phyloP scores from a whole-genome alignment of 2,797 vertebrate genomes.

The Petrocephalus sullivani region DNA sequence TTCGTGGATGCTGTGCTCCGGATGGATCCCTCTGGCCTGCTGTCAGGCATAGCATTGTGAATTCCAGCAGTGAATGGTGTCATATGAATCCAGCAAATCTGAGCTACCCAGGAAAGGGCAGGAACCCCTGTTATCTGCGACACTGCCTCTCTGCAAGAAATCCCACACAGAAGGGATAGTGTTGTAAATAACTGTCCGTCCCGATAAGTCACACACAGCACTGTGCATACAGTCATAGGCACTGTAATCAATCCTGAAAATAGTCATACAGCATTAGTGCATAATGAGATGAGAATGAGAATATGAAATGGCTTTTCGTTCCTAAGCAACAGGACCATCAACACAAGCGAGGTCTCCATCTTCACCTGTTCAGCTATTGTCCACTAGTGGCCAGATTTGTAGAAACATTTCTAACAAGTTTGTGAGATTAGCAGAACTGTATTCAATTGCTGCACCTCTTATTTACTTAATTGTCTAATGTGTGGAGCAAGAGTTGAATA shows the following conservation, averaged over 20 bases:
- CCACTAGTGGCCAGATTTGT: too few relatives aligned
- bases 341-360: not conserved
- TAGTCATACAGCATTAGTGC: not conserved
- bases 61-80: not conserved
- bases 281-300: not conserved
- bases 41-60: not conserved
- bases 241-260: not conserved
- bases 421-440: too few relatives aligned
- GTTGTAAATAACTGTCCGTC: not conserved
- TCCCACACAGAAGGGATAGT: not conserved
- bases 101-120: not conserved
- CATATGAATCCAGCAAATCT: not conserved
- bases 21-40: not conserved
- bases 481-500: too few relatives aligned
- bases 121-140: not conserved
- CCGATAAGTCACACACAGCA: not conserved
- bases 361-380: not conserved
- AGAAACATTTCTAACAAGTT: too few relatives aligned
- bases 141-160: not conserved
- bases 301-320: not conserved
- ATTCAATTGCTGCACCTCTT: too few relatives aligned
- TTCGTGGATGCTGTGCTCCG: not conserved
- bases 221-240: not conserved
- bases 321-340: not conserved
- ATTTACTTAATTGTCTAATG: too few relatives aligned